Base-by-base conservation (phyloP, 2,113 vertebrate genomes). In the Orcinus orca region DNA sequence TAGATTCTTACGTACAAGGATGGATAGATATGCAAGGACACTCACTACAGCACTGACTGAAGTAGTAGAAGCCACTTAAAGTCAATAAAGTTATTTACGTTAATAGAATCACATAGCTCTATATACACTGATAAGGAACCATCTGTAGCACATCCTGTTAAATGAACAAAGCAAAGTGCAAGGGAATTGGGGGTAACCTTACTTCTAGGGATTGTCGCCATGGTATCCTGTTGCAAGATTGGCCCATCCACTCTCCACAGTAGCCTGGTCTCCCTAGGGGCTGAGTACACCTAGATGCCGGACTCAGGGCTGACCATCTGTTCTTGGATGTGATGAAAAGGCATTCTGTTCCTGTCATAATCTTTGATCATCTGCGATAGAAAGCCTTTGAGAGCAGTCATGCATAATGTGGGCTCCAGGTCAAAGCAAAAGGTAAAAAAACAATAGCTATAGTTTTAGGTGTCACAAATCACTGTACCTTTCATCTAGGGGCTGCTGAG, bases 351-450 rank as follows among this genome's bases (percentile, higher is more conserved):
- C 99, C 99, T 23, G 99, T 99, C 97, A 98, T 99, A 31, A 99
- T 99, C 21, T 99, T 99, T 98, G 99, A 99, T 21, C 99, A 99
- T 94, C 99, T 99, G 11, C 26, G 25, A 62, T 17, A 92, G 97
- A 71, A 71, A 99, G 99, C 90, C 53, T 80, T 80, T 58, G 53
- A 80, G 21, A 58, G 53, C 23, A 80, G 53, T 23, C 90, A 99
- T 99, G 99, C 99, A 99, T 97, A 99, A 99, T 99, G 99, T 99
- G 99, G 99, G 99, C n/a, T 99, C 99, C 70, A 97, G 97, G 76
- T 99, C 99, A 0, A 99, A 99, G 98, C 99, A 99, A 98, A 99
- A 99, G 99, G 99, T 99, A 96, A 99, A 99, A 94, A 53, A n/a
- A 26, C 81, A 67, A 31, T 38, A 73, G 99, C 99, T 58, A 99